Evolutionary conservation across 1,140 invertebrate genomes (phyloP).

Genomic region (Nasonia giraulti): DNA sequence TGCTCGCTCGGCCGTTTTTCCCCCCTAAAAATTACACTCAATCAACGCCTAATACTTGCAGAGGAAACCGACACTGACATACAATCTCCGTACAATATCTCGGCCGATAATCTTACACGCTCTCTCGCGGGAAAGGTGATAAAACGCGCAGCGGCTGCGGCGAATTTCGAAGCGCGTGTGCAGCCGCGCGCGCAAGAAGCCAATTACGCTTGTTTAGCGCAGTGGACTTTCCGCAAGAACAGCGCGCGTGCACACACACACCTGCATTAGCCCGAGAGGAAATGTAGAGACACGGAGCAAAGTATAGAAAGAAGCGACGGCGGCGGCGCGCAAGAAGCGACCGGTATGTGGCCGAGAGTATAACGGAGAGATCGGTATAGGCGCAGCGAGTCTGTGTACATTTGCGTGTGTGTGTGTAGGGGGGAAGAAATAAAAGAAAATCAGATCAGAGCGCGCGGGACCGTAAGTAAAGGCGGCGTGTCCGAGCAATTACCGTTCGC

Average conservation of each 20-base stretch:
- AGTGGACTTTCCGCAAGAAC: not conserved
- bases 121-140: not conserved
- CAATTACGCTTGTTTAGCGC: not conserved
- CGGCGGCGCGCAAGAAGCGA: not conserved
- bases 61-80: not conserved
- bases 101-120: not conserved
- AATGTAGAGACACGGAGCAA: not conserved
- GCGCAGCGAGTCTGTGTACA: too few species aligned
- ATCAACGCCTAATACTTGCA: not conserved
- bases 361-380: slow-evolving; percentile 1
- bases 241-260: not conserved
- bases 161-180: not conserved
- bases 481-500: slow-evolving; percentile 61
- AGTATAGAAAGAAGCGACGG: not conserved
- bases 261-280: not conserved
- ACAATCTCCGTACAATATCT: not conserved
- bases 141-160: not conserved
- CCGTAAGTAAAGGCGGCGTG: slow-evolving; percentile 51
- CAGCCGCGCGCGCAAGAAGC: not conserved
- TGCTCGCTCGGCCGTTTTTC: not conserved
- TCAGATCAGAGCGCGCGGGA: slow-evolving; percentile 52
- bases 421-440: slow-evolving; percentile 56
- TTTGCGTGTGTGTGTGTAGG: too few species aligned
- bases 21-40: not conserved
- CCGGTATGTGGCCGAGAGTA: not conserved